Percentiles rank a stretch among this genome's conserved stretches.
These are phyloP conservation scores for Acanthopleura granulata DNA, from an alignment of 2,888 invertebrate species.

Conservation along the genomic window DNA sequence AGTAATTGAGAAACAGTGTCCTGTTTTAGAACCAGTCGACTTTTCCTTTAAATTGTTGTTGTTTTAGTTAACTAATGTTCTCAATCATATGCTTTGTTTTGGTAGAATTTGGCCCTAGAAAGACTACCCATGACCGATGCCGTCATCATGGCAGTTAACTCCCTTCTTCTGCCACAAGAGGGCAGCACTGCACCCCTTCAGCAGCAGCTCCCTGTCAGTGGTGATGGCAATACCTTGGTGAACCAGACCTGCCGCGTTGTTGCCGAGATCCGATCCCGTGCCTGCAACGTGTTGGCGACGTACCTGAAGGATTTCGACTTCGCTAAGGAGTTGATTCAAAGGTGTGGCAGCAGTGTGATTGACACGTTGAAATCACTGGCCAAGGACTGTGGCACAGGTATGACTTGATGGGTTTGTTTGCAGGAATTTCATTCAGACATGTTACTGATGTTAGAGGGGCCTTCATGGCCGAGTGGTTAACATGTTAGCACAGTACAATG, in stretches of 20 bases:
- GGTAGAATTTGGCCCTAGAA: slow-evolving; percentile 54
- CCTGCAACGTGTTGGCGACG: slow-evolving; percentile 64
- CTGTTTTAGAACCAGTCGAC: no score
- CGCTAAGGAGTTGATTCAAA: slow-evolving; percentile 62
- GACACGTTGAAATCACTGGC: slow-evolving; percentile 67
- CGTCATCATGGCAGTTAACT: slow-evolving; percentile 59
- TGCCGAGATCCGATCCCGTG: slow-evolving; percentile 67
- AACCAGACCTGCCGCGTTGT: slow-evolving; percentile 67
- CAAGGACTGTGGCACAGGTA: slow-evolving; percentile 65
- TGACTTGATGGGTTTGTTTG: background rate
- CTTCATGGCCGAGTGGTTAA: no score
- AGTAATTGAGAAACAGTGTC: no score
- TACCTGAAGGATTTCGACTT: slow-evolving; percentile 63
- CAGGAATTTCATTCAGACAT: no score
- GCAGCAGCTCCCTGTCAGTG: slow-evolving; percentile 53
- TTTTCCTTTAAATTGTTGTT: no score
- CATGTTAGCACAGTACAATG: no score
- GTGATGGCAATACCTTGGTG: slow-evolving; percentile 60
- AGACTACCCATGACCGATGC: slow-evolving; percentile 60
- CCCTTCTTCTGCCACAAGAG: slow-evolving; percentile 53
- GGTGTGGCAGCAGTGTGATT: slow-evolving; percentile 60
- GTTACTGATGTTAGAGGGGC: no score
- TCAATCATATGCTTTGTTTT: background rate
- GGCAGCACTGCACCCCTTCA: slow-evolving; percentile 54
- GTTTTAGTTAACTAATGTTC: no score